Evolutionary conservation across 2,113 vertebrate species (phyloP), one percentile per base, ranked within the genome.

Genomic region (Aphelocoma coerulescens): DNA sequence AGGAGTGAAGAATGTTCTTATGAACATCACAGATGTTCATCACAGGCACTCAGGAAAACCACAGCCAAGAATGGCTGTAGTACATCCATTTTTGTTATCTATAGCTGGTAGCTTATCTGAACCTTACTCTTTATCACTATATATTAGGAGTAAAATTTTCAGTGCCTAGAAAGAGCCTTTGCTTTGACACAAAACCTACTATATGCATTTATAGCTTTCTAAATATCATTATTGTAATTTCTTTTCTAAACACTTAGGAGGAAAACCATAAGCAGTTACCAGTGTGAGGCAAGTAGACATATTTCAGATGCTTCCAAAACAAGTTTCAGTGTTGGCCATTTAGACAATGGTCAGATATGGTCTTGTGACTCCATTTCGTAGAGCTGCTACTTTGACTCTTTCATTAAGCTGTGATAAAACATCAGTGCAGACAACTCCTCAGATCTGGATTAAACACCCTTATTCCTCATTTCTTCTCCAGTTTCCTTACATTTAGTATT

Each of bases 231-330:
- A 54, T 35, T 84, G 11, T 14, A 1, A 59, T 33, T 54, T 59
- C 6, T 68, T 85, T 84, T 85, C 6, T 1, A 73, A 76, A 41
- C 5, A 49, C 26, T 22, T 54, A 18, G 16, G 24, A 68, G 17
- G 39, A 44, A 89, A 78, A 65, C 3, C 35, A 59, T 23, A 74
- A 57, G 11, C 5, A 55, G 37, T 55, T 88, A 68, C 12, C 24
- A 41, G 0, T 11, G 1, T 41, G 43, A 68, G 28, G 21, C 16
- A 77, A 73, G 16, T 2, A 58, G 35, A 49, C 8, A 2, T 63
- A 87, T 32, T 35, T 72, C 28, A 46, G 9, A 33, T 55, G 16
- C 7, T 59, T 78, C 59, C 55, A 78, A 28, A 22, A 54, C 6
- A 76, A 41, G 3, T 67, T 92, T 63, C 24, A 28, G 13, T 68